A percentile compares a stretch with the other conserved stretches of the same genome.
Conservation (phyloP, 2,888 invertebrate genomes). For the Acleris literana region DNA sequence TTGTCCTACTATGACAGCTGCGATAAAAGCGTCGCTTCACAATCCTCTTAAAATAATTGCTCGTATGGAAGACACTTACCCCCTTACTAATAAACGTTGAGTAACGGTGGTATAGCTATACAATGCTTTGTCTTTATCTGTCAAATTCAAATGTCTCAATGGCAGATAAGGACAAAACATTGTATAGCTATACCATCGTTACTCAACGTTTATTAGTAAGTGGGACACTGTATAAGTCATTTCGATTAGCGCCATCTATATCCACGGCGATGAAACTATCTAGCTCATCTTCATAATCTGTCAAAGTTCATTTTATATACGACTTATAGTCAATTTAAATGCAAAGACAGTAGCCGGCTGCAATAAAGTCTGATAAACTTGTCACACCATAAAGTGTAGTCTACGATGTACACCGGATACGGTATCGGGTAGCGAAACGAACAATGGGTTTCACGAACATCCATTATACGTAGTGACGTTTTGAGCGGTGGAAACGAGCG, state of each 20-base stretch:
- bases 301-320: slow-evolving; percentile 42
- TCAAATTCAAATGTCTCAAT: too few species aligned
- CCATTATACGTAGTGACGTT: background rate
- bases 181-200: too few species aligned
- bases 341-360: slow-evolving; percentile 59
- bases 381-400: slow-evolving; percentile 45
- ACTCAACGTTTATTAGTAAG: too few species aligned
- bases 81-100: too few species aligned
- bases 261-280: slow-evolving; percentile 23
- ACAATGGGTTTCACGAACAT: background rate
- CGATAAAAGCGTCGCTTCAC: too few species aligned
- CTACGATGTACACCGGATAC: background rate
- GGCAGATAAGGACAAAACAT: too few species aligned
- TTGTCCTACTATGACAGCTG: too few species aligned
- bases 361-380: slow-evolving; percentile 65
- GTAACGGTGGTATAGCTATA: too few species aligned
- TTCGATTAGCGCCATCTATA: background rate
- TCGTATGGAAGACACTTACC: too few species aligned
- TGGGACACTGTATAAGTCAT: background rate
- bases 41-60: too few species aligned
- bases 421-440: background rate
- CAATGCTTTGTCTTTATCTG: too few species aligned
- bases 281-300: slow-evolving; percentile 42
- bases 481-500: background rate
- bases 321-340: slow-evolving; percentile 66